Evolutionary conservation across 1,140 invertebrate species (phyloP), one percentile per base, ranked within the genome.

Genomic region (Chrysoperla carnea): DNA sequence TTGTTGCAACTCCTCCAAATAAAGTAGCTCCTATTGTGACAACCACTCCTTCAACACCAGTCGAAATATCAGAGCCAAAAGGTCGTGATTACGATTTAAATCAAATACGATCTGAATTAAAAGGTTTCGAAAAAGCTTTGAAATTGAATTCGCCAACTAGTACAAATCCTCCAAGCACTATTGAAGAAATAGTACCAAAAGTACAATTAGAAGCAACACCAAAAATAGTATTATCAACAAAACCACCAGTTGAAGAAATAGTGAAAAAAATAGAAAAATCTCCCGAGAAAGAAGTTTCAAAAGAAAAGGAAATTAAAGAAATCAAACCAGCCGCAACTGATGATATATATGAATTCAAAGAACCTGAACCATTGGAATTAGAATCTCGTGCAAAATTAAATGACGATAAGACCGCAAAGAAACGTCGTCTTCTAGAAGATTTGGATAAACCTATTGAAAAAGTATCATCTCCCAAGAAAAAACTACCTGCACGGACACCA

Each of bases 321-420:
- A 15, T 43, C 36, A 36, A 35, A 40, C 6, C 41, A 12, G 36
- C 17, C 37, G 48, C 36, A 52, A 58, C 72, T 6, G 76, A 80
- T 50, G 84, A 86, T 58, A 75, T 86, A 54, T 89, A 89, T 50
- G 84, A 89, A 58, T 89, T 89, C 52, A 87, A 87, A 60, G 84
- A 89, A 62, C 81, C 82, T 1, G 84, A 88, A 60, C 81, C 83
- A 0, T 86, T 86, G 52, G 81, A 86, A 57, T 76, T 85, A 49
- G 80, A 84, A 59, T 70, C 78, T 8, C 69, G 78, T 35, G 49
- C 57, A 14, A 58, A 54, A 45, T 40, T 54, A 31, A 33, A 33
- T 33, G 71, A 73, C 49, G 71, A 73, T 42, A 73, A 72, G 48
- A 46, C 15, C 28, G 33, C 14, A 6, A 72, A 72, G 52, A 73